Evolutionary conservation across 2,797 vertebrate species (phyloP), one percentile per base, ranked within the genome.

Genomic region (Phoebastria nigripes): DNA sequence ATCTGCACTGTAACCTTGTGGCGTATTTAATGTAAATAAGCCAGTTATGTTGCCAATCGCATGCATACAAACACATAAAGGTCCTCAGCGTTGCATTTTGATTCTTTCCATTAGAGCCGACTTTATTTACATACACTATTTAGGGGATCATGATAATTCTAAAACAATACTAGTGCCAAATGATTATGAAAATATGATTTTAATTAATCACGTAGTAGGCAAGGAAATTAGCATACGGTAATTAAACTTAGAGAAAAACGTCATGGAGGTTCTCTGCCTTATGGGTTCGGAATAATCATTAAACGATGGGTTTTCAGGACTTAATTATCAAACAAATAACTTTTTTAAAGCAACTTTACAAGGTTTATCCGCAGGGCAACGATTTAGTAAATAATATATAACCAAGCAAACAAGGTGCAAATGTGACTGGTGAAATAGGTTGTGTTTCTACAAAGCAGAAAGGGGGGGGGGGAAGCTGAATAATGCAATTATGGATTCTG

Each of bases 11-110:
- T 99, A 99, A 99, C 99, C 99, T 99, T 99, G 99, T 99, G 99
- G 99, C 99, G 99, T 98, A 99, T 99, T 99, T 99, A 99, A 99
- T 99, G 99, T 99, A 99, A 99, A 99, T 99, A 99, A 99, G 99
- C 98, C 98, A 98, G 99, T 99, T 99, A 98, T 99, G 99, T 99
- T 99, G 99, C 99, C 99, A 99, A 98, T 99, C 98, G 98, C 98
- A 94, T 97, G 98, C 98, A 98, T 97, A 98, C 98, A 98, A 98
- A 98, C 98, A 98, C 98, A 97, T 95, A 98, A 98, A 98, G 98
- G 98, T 98, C 99, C 98, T 98, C 98, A 97, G 96, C 98, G 98
- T 98, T 98, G 98, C 98, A 98, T 98, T 98, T 98, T 98, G 97
- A 97, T 98, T 98, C 98, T 98, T 98, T 98, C 98, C 98, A 98